Conservation (phyloP, 2,113 vertebrate species). For the Eurypyga helias region DNA sequence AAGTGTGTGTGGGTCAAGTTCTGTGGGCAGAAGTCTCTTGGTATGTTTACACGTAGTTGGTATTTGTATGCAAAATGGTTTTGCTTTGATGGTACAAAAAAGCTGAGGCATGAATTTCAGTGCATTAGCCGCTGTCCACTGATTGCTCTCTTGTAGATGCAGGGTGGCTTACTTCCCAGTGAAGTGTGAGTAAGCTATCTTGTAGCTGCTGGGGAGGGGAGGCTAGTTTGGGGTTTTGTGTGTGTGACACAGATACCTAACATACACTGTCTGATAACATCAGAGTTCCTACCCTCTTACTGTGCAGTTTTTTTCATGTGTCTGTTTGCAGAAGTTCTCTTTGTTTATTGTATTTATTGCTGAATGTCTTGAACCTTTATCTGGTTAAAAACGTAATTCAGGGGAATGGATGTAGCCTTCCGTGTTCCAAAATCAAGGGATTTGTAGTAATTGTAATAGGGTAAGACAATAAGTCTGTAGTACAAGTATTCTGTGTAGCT, state of each 20-base stretch:
- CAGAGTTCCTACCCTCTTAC: not conserved
- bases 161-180: not conserved
- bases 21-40: not conserved
- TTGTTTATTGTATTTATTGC: rapidly evolving
- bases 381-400: not conserved
- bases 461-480: not conserved
- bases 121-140: not conserved
- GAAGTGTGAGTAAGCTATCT: not conserved
- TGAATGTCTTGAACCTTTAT: not conserved
- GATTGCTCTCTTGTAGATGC: not conserved
- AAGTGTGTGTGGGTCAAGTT: not conserved
- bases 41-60: not conserved
- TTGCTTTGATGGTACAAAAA: not conserved
- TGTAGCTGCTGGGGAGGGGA: not conserved
- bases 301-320: rapidly evolving
- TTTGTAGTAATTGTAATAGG: not conserved
- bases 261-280: not conserved
- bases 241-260: not conserved
- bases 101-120: not conserved
- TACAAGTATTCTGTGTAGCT: not conserved
- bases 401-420: not conserved
- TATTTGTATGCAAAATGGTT: not conserved
- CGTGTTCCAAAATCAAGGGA: not conserved
- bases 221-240: not conserved
- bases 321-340: not conserved